phyloP scores from a whole-genome alignment of 2,113 vertebrate species.

The Thymallus thymallus region DNA sequence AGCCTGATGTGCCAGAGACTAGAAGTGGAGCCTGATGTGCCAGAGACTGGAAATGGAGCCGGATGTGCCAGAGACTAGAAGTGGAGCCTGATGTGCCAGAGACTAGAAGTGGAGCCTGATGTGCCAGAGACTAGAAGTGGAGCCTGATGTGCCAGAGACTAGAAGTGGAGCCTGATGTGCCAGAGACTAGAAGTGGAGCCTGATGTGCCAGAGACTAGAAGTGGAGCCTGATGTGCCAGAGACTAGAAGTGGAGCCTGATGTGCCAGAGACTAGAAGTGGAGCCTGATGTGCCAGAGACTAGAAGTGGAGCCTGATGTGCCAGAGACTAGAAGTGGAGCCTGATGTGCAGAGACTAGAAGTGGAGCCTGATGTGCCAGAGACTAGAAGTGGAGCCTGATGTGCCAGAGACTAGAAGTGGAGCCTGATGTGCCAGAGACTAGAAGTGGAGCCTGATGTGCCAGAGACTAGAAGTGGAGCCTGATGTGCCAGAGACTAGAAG shows the following conservation, averaged over 20 bases:
- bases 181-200: constrained; percentile 5
- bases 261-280: constrained; percentile 21
- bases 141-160: constrained; percentile 22
- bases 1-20: constrained; percentile 19
- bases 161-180: constrained; percentile 8
- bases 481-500: constrained; percentile 21
- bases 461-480: constrained; percentile 1
- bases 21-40: constrained; percentile 10
- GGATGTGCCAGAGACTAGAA: too few relatives aligned
- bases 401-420: constrained; percentile 17
- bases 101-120: not conserved
- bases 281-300: constrained; percentile 22
- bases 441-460: constrained; percentile 10
- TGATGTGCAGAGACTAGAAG: constrained; percentile 18
- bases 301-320: constrained; percentile 9
- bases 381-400: not conserved
- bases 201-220: constrained; percentile 23
- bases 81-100: constrained; percentile 19
- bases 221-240: constrained; percentile 14
- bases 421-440: constrained; percentile 19
- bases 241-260: not conserved
- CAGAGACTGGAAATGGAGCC: constrained; percentile 1
- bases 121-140: constrained; percentile 20
- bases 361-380: constrained; percentile 20
- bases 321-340: constrained; percentile 4